A percentile compares a stretch with the other conserved stretches of the same genome.
Evolutionary conservation across 2,113 vertebrate genomes (phyloP).

Genomic region (Pterophyllum scalare): DNA sequence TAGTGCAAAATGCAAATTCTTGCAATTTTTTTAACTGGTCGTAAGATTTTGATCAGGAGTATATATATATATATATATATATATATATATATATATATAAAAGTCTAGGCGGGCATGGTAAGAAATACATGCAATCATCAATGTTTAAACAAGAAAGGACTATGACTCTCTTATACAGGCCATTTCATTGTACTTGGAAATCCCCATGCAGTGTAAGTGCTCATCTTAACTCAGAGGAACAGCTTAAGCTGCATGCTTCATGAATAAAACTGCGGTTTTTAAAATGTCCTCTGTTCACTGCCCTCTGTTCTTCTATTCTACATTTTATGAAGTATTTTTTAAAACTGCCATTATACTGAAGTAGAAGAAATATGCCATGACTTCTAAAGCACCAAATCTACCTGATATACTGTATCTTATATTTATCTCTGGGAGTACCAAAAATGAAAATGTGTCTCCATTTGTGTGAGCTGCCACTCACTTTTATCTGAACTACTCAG

Average conservation of each 20-base stretch:
- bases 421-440: conserved; percentile 38
- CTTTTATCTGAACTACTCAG: conserved; percentile 42
- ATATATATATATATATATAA: too few species aligned
- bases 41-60: too few species aligned
- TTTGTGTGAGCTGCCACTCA: conserved; percentile 51
- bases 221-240: conserved; percentile 49
- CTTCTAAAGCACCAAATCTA: conserved; percentile 41
- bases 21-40: too few species aligned
- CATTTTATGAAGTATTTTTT: conserved; percentile 68
- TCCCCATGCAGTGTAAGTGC: conserved; percentile 24
- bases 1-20: too few species aligned
- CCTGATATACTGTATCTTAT: conserved; percentile 23
- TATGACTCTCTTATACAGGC: conserved; percentile 11
- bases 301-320: conserved; percentile 45
- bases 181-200: conserved; percentile 24
- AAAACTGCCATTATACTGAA: conserved; percentile 41
- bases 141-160: conserved; percentile 32
- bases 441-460: conserved; percentile 29
- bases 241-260: conserved; percentile 44
- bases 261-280: conserved; percentile 63
- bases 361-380: conserved; percentile 25
- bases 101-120: neutral
- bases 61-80: too few species aligned
- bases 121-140: conserved; percentile 12
- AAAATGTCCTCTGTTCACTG: conserved; percentile 52